phyloP scores from a whole-genome alignment of 2,797 vertebrate species.

The Odontamblyopus lacepedii region DNA sequence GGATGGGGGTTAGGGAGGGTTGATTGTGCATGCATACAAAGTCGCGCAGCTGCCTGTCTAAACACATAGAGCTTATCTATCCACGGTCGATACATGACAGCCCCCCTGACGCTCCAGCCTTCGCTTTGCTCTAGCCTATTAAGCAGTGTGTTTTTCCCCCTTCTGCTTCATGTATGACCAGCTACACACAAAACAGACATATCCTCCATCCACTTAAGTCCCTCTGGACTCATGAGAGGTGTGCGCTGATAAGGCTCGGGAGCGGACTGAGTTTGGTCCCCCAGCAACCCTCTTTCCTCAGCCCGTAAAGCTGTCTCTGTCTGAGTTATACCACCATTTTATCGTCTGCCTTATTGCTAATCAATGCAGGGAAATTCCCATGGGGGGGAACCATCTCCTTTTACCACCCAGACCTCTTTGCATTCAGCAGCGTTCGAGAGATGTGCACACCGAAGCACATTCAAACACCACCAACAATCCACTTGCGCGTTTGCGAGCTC shows the following conservation, averaged over 20 bases:
- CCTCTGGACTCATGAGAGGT: constrained; percentile 34
- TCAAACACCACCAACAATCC: constrained; percentile 35
- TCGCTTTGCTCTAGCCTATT: constrained; percentile 37
- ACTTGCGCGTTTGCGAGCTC: constrained; percentile 18
- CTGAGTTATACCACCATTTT: constrained; percentile 73
- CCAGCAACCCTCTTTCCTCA: constrained; percentile 39
- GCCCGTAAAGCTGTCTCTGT: constrained; percentile 62
- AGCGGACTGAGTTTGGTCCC: constrained; percentile 46
- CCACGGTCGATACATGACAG: constrained; percentile 45
- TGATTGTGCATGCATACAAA: constrained; percentile 61
- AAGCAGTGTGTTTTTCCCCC: constrained; percentile 13
- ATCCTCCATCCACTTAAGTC: constrained; percentile 30
- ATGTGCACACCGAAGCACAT: constrained; percentile 28
- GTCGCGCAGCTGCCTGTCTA: constrained; percentile 48
- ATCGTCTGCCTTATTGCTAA: constrained; percentile 73
- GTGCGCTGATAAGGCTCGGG: constrained; percentile 38
- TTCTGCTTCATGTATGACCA: constrained; percentile 22
- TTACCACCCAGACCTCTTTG: constrained; percentile 21
- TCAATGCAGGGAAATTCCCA: constrained; percentile 70
- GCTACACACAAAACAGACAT: constrained; percentile 26
- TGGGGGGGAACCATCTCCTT: constrained; percentile 26
- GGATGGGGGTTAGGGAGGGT: constrained; percentile 31
- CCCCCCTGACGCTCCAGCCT: constrained; percentile 28
- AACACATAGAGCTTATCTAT: constrained; percentile 61
- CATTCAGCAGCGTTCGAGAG: constrained; percentile 19